Evolutionary conservation across 2,113 vertebrate species (phyloP).

Genomic region (Channa maculata): DNA sequence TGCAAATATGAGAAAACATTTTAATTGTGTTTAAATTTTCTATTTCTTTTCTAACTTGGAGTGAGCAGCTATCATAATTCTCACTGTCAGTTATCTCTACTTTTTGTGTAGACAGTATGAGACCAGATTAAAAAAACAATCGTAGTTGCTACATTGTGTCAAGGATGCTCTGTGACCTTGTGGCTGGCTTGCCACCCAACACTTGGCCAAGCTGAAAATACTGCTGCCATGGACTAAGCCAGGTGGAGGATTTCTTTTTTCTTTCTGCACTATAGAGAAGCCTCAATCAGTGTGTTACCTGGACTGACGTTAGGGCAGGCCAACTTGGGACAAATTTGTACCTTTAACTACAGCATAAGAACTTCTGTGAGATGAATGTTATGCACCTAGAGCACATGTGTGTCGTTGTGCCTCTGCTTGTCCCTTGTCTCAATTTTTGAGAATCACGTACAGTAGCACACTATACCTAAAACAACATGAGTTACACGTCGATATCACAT

Average conservation of each 20-base stretch:
- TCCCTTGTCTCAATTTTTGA: not conserved
- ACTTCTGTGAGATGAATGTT: not conserved
- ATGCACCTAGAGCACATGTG: not conserved
- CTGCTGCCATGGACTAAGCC: slow-evolving; percentile 17
- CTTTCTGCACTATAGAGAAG: not conserved
- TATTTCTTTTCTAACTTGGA: slow-evolving; percentile 1
- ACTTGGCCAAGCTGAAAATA: slow-evolving; percentile 16
- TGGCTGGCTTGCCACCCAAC: not conserved
- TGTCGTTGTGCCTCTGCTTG: not conserved
- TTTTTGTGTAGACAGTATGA: not conserved
- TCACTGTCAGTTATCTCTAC: not conserved
- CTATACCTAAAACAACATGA: not conserved
- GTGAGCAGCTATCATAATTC: no score
- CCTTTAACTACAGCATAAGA: not conserved
- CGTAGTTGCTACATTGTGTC: not conserved
- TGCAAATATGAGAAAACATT: no score
- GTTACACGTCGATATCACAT: not conserved
- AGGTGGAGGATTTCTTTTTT: not conserved
- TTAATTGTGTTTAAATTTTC: not conserved
- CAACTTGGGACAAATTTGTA: not conserved
- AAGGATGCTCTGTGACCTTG: slow-evolving; percentile 27
- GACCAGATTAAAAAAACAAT: slow-evolving; percentile 3
- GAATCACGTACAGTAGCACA: not conserved
- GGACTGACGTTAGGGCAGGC: slow-evolving; percentile 7
- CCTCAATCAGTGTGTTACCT: slow-evolving; percentile 7